These are phyloP conservation scores for Cephus pygmeus DNA, from an alignment of 2,888 invertebrate species.

Conservation along the genomic window DNA sequence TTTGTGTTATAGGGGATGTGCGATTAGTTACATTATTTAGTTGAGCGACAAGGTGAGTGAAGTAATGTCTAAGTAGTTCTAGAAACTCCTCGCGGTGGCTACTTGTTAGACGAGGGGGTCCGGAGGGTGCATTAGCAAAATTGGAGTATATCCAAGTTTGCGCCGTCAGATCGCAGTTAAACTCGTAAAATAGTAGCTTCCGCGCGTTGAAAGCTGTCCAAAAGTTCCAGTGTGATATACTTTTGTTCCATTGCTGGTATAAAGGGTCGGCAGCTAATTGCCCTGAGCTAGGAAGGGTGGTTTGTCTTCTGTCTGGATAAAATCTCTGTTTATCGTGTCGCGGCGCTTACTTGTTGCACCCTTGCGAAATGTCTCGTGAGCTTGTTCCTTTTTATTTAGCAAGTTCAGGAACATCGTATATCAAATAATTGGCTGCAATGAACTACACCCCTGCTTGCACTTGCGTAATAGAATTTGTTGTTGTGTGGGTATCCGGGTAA, in stretches of 20 bases:
- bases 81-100: slow-evolving; percentile 34
- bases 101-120: slow-evolving; percentile 1
- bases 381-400: not conserved
- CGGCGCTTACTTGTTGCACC: not conserved
- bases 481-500: not conserved
- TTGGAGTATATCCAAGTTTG: slow-evolving; percentile 58
- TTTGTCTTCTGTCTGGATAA: not conserved
- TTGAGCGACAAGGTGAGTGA: slow-evolving; percentile 9
- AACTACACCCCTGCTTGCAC: not conserved
- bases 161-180: slow-evolving; percentile 40
- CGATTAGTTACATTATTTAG: slow-evolving; percentile 14
- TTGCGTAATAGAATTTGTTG: not conserved
- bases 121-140: slow-evolving; percentile 57
- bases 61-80: slow-evolving; percentile 32
- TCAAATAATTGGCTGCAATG: not conserved
- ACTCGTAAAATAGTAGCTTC: slow-evolving; percentile 18
- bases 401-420: not conserved
- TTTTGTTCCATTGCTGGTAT: not conserved
- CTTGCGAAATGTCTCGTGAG: not conserved
- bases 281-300: not conserved
- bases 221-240: not conserved
- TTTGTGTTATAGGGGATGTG: not conserved
- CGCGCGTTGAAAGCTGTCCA: slow-evolving; percentile 9
- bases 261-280: not conserved
- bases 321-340: not conserved